Conservation (phyloP, 2,888 invertebrate species). For the Brachyptera putata region DNA sequence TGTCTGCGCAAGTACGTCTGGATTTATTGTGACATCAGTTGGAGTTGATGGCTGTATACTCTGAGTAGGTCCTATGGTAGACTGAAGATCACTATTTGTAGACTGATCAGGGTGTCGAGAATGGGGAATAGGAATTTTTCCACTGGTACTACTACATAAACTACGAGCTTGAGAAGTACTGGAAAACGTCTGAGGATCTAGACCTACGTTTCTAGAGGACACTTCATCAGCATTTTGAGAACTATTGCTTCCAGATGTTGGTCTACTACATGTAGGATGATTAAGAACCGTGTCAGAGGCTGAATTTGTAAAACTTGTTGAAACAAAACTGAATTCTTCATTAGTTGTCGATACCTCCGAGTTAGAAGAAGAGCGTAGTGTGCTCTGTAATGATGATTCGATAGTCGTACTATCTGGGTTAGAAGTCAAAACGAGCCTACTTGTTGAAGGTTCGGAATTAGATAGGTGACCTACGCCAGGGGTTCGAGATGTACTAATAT, state of each 20-base stretch:
- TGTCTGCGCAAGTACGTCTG: too few species aligned
- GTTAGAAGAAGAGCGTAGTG: background rate
- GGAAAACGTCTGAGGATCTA: constrained; percentile 1
- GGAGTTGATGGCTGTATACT: background rate
- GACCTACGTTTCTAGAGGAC: background rate
- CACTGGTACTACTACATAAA: background rate
- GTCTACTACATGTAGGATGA: background rate
- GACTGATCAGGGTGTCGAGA: background rate
- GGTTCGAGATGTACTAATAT: background rate
- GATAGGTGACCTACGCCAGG: background rate
- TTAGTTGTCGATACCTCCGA: constrained; percentile 8
- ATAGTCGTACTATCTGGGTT: constrained; percentile 15
- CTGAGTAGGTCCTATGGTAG: constrained; percentile 3
- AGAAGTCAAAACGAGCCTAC: background rate
- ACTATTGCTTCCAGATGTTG: background rate
- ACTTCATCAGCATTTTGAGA: background rate
- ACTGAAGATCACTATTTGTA: background rate
- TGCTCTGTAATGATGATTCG: constrained; percentile 7
- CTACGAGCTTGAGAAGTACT: background rate
- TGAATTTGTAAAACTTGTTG: constrained; percentile 3
- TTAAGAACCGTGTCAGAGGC: background rate
- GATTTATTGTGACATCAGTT: background rate
- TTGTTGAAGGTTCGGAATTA: constrained; percentile 1
- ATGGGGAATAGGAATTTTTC: background rate
- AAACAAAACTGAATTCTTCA: background rate